Evolutionary conservation across 2,797 vertebrate species (phyloP).

Genomic region (Antennarius maculatus): DNA sequence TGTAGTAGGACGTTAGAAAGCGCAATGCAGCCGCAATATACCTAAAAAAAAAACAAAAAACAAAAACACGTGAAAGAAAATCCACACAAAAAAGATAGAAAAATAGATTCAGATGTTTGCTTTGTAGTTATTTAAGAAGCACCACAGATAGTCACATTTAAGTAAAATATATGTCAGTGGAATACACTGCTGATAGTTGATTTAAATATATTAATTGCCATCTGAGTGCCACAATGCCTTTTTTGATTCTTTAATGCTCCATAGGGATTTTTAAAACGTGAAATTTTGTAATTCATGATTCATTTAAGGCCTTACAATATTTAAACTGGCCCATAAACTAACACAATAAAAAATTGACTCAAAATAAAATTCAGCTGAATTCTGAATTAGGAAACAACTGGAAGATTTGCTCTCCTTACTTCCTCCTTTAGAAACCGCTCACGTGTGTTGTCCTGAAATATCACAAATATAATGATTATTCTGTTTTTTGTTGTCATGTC

Average conservation of each 20-base stretch:
- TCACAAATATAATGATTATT: neutral
- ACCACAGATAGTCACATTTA: constrained; percentile 27
- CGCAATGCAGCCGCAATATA: neutral
- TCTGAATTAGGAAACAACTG: neutral
- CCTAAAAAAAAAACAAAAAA: neutral
- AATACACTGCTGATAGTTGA: constrained; percentile 2
- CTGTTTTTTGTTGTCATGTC: constrained; percentile 4
- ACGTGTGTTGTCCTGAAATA: neutral
- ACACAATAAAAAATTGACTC: too few species aligned
- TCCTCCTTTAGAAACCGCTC: neutral
- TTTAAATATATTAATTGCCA: neutral
- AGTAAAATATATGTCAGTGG: neutral
- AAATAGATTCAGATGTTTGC: neutral
- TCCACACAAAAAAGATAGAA: neutral
- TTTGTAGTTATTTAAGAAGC: constrained; percentile 20
- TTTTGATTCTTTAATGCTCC: too few species aligned
- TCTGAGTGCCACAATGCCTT: too few species aligned
- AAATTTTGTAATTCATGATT: neutral
- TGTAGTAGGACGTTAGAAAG: neutral
- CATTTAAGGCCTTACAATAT: neutral
- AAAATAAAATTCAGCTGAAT: neutral
- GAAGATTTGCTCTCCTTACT: neutral
- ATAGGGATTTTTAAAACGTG: too few species aligned
- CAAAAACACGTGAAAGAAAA: constrained; percentile 6
- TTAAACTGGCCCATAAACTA: neutral